Base-by-base conservation (phyloP, 2,888 invertebrate genomes). In the Habrosyne pyritoides region DNA sequence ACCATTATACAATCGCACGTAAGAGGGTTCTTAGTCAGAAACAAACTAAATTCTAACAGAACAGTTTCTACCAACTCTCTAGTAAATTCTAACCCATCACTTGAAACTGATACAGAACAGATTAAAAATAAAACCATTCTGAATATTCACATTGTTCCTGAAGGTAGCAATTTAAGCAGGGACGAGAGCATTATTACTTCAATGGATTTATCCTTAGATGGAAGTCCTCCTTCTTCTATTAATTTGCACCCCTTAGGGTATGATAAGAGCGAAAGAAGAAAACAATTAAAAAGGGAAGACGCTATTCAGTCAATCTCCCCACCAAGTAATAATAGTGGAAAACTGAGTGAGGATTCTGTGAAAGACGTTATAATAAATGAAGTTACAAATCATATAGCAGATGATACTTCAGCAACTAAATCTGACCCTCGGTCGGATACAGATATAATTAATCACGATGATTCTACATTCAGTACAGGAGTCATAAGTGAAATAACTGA, bases 1-100 rank as follows among this genome's bases (percentile, higher is more conserved):
- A 94, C 94, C 2, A 93, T 93, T 69, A 95, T 95, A 65, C 95
- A 95, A 84, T 94, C 95, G 5, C 94, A 95, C 51, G 94, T 95
- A 49, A 91, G 95, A 59, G 95, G 95, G 2, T 95, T 94, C 76
- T 91, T 95, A 72, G 94, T 94, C 36, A 87, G 95, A 57, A 94
- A 93, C 75, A 88, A 87, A 71, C 68, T 89, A n/a, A 83, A 87
- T 66, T 81, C 83, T 42, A 86, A 86, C 59, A 92, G 88, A 83
- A 87, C 88, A 0, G 63, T 70, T n/a, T 89, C 90, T 33, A 81
- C 78, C 22, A 84, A 79, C 67, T 90, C 91, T 18, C 69, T 86
- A 55, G 74, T 83, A 18, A 88, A 87, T 71, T 90, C 90, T 6
- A 81, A 87, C 54, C 66, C 75, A 8, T 87, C 89, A 0, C 61